phyloP scores from a whole-genome alignment of 2,113 vertebrate genomes.

The Phalacrocorax carbo region DNA sequence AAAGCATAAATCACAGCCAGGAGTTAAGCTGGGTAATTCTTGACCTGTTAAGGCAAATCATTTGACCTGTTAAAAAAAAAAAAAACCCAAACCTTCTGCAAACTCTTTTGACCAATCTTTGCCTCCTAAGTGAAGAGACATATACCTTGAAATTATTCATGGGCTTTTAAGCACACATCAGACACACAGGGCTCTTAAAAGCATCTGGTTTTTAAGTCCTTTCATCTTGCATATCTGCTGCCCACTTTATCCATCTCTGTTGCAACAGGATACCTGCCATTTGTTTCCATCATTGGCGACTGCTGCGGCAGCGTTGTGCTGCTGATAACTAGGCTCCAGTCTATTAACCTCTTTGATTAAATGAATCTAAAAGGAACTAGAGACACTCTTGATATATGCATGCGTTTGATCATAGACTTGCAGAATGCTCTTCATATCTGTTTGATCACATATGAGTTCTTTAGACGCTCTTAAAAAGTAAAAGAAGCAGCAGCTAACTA shows the following conservation, averaged over 20 bases:
- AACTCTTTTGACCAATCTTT: not conserved
- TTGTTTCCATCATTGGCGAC: not conserved
- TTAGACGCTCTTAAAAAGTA: not conserved
- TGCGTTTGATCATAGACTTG: not conserved
- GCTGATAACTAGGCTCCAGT: not conserved
- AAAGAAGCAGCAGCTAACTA: not conserved
- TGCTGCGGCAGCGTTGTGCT: not conserved
- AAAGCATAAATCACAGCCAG: not conserved
- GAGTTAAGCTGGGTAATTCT: not conserved
- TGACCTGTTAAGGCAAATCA: not conserved
- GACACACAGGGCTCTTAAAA: not conserved
- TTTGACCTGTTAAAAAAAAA: not conserved
- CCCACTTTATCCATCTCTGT: not conserved
- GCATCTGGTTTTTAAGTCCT: not conserved
- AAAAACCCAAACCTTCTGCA: not conserved
- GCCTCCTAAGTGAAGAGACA: not conserved
- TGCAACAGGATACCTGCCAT: not conserved
- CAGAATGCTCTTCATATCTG: not conserved
- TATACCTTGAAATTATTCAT: not conserved
- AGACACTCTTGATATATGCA: not conserved
- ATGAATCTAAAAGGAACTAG: not conserved
- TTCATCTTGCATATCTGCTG: not conserved
- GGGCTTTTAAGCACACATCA: not conserved
- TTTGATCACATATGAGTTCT: constrained; percentile 2
- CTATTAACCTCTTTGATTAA: not conserved